Evolutionary conservation across 2,888 invertebrate species (phyloP), one percentile per base, ranked within the genome.

Genomic region (Ophion obscuratus): DNA sequence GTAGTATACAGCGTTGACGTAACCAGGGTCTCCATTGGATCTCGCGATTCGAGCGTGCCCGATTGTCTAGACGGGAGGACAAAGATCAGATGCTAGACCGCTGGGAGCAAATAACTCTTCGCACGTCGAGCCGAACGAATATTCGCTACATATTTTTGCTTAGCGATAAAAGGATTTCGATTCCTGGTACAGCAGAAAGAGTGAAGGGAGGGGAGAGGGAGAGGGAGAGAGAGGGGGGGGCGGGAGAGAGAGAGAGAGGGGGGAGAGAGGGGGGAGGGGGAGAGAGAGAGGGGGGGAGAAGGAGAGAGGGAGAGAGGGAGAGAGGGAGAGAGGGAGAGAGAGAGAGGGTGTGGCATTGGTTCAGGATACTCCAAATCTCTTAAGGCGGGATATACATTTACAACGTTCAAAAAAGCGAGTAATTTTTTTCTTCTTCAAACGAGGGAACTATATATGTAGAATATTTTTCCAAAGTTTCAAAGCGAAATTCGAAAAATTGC

Each of bases 11-110:
- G 36, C 1, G 9, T 24, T 68, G 40, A 78, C 27, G 59, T n/a
- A 68, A 59, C 20, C 17, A 61, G 59, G 68, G 17, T 44, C 14
- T 5, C n/a, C 36, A 10, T 17, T 11, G 14, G 47, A 44, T 47
- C 27, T 47, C 2, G 61, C 47, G 14, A 2, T 67, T 5, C 27
- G 20, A n/a, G 24, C 10, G 11, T 1, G 4, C 44, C 59, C 9
- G n/a, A 40, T 70, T n/a, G 78, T 78, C 61, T 17, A 44, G 77
- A 77, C 57, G 10, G 20, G 11, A 10, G 75, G 66, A 27, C 76
- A 77, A 57, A 77, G 66, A 24, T 47, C 76, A 20, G 36, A 31
- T 53, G 57, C 78, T 61, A 9, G n/a, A 68, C 27, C 57, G 47
- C 14, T 20, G 44, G 17, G 40, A 27, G n/a, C 27, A 40, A 9